Conservation (phyloP, 2,113 vertebrate genomes). For the Pteropus alecto region DNA sequence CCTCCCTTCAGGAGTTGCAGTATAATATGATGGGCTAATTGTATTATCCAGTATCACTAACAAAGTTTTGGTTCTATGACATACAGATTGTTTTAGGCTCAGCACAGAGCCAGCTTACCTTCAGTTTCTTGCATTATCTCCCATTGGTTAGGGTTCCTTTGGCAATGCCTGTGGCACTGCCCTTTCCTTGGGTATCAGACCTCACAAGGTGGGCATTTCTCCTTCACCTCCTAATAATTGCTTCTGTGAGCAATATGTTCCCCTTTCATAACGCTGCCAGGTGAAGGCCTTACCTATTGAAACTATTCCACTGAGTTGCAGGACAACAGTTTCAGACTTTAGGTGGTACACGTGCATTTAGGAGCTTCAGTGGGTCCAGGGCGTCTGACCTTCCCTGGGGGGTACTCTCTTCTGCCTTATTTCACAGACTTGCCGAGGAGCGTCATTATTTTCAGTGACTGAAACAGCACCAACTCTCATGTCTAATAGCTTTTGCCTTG, state of each 20-base stretch:
- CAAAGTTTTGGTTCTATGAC: background rate
- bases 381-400: background rate
- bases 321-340: background rate
- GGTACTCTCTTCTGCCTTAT: background rate
- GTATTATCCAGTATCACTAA: background rate
- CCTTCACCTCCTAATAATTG: background rate
- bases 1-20: background rate
- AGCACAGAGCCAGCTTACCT: background rate
- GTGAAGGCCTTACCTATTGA: background rate
- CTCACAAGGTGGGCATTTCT: background rate
- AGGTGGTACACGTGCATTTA: background rate
- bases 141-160: background rate
- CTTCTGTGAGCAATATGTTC: background rate
- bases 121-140: background rate
- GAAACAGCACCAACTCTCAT: background rate
- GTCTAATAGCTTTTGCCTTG: background rate
- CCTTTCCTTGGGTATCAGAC: background rate
- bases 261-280: background rate
- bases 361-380: background rate
- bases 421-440: background rate
- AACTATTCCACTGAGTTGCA: background rate
- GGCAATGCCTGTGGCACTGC: background rate
- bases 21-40: background rate
- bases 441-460: background rate
- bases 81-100: background rate